phyloP scores from a whole-genome alignment of 2,888 invertebrate species.

The Trileptium ribeirensis region DNA sequence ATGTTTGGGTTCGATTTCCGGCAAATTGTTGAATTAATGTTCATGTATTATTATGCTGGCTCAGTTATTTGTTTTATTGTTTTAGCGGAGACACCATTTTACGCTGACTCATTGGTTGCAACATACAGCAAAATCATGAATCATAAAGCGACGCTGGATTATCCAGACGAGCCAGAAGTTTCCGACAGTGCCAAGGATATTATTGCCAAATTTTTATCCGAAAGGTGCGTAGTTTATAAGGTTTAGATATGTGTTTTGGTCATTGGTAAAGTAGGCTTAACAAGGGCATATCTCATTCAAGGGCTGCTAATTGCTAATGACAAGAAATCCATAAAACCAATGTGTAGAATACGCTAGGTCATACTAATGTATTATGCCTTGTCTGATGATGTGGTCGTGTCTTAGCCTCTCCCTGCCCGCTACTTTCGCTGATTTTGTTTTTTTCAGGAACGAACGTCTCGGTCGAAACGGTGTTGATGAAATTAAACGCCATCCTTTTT shows the following conservation, averaged over 20 bases:
- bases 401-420: too few relatives aligned
- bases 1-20: too few relatives aligned
- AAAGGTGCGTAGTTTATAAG: too few relatives aligned
- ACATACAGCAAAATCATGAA: slow-evolving; percentile 99
- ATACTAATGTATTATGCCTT: too few relatives aligned
- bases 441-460: slow-evolving; percentile 64
- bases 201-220: slow-evolving; percentile 86
- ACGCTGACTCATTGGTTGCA: slow-evolving; percentile 92
- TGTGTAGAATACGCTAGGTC: too few relatives aligned
- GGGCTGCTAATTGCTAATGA: too few relatives aligned
- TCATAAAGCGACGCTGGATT: slow-evolving; percentile 85
- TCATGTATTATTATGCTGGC: background rate
- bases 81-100: slow-evolving; percentile 84
- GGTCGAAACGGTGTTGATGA: slow-evolving; percentile 87
- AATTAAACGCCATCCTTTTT: slow-evolving; percentile 88
- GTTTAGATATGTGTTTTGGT: too few relatives aligned
- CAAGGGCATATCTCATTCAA: too few relatives aligned
- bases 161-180: slow-evolving; percentile 84
- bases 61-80: background rate
- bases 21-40: background rate
- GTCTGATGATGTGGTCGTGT: background rate
- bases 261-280: too few relatives aligned
- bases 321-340: too few relatives aligned
- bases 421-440: too few relatives aligned
- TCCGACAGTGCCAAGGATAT: slow-evolving; percentile 66